Percentiles rank a stretch among this genome's conserved stretches.
phyloP scores from a whole-genome alignment of 2,888 invertebrate genomes.

The Aquatica leii region DNA sequence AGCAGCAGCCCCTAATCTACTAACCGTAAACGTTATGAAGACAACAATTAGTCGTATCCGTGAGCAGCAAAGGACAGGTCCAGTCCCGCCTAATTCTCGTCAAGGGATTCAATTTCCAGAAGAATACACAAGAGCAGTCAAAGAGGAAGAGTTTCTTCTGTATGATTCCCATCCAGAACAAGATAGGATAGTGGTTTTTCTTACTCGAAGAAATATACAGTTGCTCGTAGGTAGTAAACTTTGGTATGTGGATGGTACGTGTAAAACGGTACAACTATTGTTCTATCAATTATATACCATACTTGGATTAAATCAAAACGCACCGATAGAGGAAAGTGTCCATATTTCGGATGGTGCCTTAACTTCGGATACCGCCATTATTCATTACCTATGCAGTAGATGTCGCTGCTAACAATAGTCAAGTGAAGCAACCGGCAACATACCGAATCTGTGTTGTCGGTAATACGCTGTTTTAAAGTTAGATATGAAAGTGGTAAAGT shows the following conservation, averaged over 20 bases:
- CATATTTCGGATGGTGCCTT: too few relatives aligned
- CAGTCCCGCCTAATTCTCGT: background rate
- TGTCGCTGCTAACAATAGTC: too few relatives aligned
- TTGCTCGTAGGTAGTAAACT: constrained; percentile 11
- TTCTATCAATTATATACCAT: background rate
- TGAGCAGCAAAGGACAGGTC: too few relatives aligned
- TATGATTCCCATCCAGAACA: constrained; percentile 8
- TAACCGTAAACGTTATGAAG: background rate
- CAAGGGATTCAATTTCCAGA: background rate
- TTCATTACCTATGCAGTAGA: too few relatives aligned
- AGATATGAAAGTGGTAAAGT: too few relatives aligned
- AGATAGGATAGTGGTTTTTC: background rate
- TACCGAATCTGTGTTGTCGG: too few relatives aligned
- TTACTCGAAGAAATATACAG: background rate
- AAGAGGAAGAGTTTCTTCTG: background rate
- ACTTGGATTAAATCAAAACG: constrained; percentile 1
- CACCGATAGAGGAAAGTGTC: constrained; percentile 17
- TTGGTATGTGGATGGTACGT: constrained; percentile 40
- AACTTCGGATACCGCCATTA: too few relatives aligned
- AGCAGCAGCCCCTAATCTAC: background rate
- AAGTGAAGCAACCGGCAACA: too few relatives aligned
- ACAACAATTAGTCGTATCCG: constrained; percentile 6
- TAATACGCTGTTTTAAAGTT: too few relatives aligned
- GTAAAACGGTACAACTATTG: constrained; percentile 33
- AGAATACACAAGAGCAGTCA: background rate